A percentile compares a stretch with the other conserved stretches of the same genome.
These are phyloP conservation scores for Gambelia wislizenii DNA, from an alignment of 2,797 vertebrate genomes.

Conservation along the genomic window DNA sequence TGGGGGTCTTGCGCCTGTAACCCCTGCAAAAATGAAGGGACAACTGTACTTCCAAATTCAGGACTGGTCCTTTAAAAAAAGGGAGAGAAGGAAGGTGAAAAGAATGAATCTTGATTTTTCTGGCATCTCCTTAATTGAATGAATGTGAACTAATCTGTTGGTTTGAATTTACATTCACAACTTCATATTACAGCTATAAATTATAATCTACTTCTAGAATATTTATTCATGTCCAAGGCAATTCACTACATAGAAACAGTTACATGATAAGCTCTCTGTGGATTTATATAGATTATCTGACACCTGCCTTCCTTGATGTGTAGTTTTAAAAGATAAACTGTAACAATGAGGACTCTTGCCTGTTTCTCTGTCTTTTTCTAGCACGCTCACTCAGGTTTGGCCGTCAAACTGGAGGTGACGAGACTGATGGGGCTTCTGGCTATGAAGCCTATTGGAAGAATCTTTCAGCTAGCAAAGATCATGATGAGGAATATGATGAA, in stretches of 20 bases:
- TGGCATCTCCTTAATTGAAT: too few relatives aligned
- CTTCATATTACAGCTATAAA: not conserved
- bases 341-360: not conserved
- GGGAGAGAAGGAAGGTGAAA: too few relatives aligned
- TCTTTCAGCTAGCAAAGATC: slow-evolving; percentile 80
- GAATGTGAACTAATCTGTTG: not conserved
- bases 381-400: slow-evolving; percentile 95
- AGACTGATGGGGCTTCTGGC: slow-evolving; percentile 87
- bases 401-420: slow-evolving; percentile 87
- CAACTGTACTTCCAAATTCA: too few relatives aligned
- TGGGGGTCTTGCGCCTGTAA: too few relatives aligned
- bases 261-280: not conserved
- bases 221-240: not conserved
- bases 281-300: not conserved
- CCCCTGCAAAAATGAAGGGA: too few relatives aligned
- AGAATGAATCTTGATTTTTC: not conserved
- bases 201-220: not conserved
- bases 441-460: slow-evolving; percentile 95
- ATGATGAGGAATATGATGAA: slow-evolving; percentile 79
- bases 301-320: not conserved
- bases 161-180: not conserved
- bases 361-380: slow-evolving; percentile 68
- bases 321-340: not conserved
- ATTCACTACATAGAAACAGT: not conserved
- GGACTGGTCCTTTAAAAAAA: too few relatives aligned